phyloP scores from a whole-genome alignment of 1,140 invertebrate genomes.

The Bombyx mandarina region DNA sequence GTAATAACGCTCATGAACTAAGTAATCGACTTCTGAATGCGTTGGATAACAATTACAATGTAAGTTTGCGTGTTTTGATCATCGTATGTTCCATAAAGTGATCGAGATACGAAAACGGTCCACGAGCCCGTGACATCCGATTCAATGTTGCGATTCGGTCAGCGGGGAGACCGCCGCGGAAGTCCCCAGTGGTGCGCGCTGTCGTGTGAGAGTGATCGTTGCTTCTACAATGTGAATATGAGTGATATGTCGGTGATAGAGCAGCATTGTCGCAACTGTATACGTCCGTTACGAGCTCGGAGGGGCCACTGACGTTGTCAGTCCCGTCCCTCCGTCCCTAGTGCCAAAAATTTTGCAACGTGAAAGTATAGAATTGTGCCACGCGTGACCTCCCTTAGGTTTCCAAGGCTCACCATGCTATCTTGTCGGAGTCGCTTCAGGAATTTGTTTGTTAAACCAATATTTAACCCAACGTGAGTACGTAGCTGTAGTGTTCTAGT shows the following conservation, averaged over 20 bases:
- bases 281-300: slow-evolving; percentile 55
- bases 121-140: slow-evolving; percentile 66
- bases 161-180: slow-evolving; percentile 43
- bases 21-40: slow-evolving; percentile 72
- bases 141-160: slow-evolving; percentile 54
- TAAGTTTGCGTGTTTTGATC: slow-evolving; percentile 67
- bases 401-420: slow-evolving; percentile 7
- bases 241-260: slow-evolving; percentile 22
- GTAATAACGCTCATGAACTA: slow-evolving; percentile 72
- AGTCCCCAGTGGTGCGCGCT: slow-evolving; percentile 26
- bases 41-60: slow-evolving; percentile 72
- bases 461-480: slow-evolving; percentile 35
- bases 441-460: slow-evolving; percentile 4
- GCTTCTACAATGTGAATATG: slow-evolving; percentile 14
- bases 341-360: slow-evolving; percentile 71
- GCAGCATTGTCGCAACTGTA: slow-evolving; percentile 45
- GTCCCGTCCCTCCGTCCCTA: slow-evolving; percentile 60
- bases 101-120: slow-evolving; percentile 61
- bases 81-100: slow-evolving; percentile 45
- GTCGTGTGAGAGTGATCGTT: slow-evolving; percentile 23
- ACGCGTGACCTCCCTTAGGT: slow-evolving; percentile 60
- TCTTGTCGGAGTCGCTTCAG: slow-evolving; percentile 1
- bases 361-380: slow-evolving; percentile 68
- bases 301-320: slow-evolving; percentile 66
- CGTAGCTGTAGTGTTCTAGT: slow-evolving; percentile 26